Evolutionary conservation across 2,888 invertebrate genomes (phyloP), one percentile per base, ranked within the genome.

Genomic region (Polydrusus pterygomalis): DNA sequence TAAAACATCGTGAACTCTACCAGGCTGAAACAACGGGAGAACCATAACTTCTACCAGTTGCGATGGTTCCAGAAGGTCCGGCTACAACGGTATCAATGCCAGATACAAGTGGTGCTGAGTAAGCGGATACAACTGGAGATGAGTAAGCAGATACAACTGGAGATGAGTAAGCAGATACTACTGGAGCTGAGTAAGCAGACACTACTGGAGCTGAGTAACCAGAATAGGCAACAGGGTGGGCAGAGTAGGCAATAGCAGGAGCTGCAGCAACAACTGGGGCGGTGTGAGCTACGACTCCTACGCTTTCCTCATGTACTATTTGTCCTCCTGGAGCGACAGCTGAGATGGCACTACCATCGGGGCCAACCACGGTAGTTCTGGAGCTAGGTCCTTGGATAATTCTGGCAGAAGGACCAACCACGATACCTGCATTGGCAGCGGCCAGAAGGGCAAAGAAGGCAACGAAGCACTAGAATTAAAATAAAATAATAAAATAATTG

Each of bases 1-100:
- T 8, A 34, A 34, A 54, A 54, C 54, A 54, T 0, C n/a, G 30
- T 54, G n/a, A 30, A 54, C 54, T 54, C 38, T 60, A 38, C 56
- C 69, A 74, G 56, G 58, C 74, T 17, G 54, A 18, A 45, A 70
- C 69, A 11, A 62, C 34, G 3, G 69, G 70, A 18, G 78, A 58
- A 47, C 74, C 80, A 2, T 80, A 69, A 54, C 77, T 77, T 67
- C 77, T 79, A 51, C 80, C 79, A 60, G 81, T 70, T n/a, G 78
- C 77, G 43, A 84, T 79, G 51, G 81, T 81, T 13, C 83, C 83
- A 65, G 83, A 82, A 15, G 84, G 82, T 75, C 83, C 83, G 76
- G 82, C 77, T 13, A 83, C 79, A 20, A 82, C 80, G 17, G 81
- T 81, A 30, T 81, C 2, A 30, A 34, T 65, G 25, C 75, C 74